phyloP scores from a whole-genome alignment of 2,888 invertebrate genomes.

The Vandiemenella viatica region DNA sequence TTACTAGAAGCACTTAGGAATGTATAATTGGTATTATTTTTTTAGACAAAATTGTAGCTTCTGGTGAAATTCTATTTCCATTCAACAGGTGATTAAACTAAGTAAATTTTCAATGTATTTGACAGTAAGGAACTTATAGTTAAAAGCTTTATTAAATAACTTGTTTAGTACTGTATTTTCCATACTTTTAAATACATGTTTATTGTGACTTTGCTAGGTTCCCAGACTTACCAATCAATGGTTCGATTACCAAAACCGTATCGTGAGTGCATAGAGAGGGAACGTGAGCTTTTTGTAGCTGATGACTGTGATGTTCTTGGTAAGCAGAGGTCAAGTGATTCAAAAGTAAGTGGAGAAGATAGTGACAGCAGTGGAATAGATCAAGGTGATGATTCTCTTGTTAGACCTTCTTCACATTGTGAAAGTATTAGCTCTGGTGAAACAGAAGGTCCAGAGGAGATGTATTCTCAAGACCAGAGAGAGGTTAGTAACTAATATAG shows the following conservation, averaged over 20 bases:
- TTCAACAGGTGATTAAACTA: too few species aligned
- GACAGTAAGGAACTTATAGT: too few species aligned
- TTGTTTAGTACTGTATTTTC: neutral
- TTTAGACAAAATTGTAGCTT: too few species aligned
- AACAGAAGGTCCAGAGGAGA: constrained; percentile 57
- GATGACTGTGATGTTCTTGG: neutral
- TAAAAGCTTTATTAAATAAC: neutral
- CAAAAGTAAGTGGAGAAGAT: constrained; percentile 46
- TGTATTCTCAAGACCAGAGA: constrained; percentile 20
- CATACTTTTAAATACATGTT: constrained; percentile 1
- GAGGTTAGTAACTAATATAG: too few species aligned
- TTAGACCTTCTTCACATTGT: constrained; percentile 9
- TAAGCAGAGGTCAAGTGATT: neutral
- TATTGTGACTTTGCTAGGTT: constrained; percentile 26
- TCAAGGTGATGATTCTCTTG: constrained; percentile 18
- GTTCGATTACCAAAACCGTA: constrained; percentile 70
- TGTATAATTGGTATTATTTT: too few species aligned
- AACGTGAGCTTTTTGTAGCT: constrained; percentile 14
- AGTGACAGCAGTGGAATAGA: constrained; percentile 33
- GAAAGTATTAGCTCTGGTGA: constrained; percentile 33
- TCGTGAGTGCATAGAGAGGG: constrained; percentile 32
- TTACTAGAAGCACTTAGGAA: too few species aligned
- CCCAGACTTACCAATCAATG: constrained; percentile 70
- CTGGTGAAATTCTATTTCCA: too few species aligned
- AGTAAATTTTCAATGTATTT: too few species aligned